Percentiles rank a stretch among this genome's conserved stretches.
Evolutionary conservation across 2,797 vertebrate genomes (phyloP).

Genomic region (Oophaga sylvatica): DNA sequence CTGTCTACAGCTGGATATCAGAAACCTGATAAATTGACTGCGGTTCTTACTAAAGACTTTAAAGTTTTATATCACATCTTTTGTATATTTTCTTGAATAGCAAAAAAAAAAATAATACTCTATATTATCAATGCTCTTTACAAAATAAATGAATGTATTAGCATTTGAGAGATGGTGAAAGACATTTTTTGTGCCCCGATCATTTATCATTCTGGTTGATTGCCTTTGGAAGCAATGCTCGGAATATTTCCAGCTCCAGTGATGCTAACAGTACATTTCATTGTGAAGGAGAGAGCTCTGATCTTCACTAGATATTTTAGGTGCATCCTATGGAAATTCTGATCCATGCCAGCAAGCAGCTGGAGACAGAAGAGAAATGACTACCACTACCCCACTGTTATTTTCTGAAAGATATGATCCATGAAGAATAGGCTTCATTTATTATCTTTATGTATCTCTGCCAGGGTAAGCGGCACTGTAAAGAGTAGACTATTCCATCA

Average conservation of each 20-base stretch:
- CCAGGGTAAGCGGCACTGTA: conserved; percentile 57
- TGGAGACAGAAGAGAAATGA: conserved; percentile 61
- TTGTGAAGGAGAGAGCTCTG: conserved; percentile 54
- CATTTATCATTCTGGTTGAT: conserved; percentile 37
- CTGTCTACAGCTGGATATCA: no score
- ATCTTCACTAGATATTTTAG: conserved; percentile 62
- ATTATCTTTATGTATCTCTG: conserved; percentile 58
- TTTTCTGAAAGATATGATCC: conserved; percentile 62
- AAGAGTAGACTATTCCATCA: conserved; percentile 48
- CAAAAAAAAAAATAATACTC: background rate
- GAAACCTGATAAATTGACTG: no score
- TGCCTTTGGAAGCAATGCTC: conserved; percentile 21
- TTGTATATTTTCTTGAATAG: background rate
- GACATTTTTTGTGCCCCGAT: background rate
- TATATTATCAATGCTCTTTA: background rate
- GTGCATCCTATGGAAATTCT: conserved; percentile 62
- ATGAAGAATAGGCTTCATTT: conserved; percentile 60
- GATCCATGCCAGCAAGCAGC: conserved; percentile 58
- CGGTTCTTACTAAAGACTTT: no score
- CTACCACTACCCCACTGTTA: conserved; percentile 53
- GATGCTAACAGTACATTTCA: conserved; percentile 52
- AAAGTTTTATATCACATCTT: no score
- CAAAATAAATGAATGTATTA: background rate
- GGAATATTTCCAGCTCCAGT: conserved; percentile 36
- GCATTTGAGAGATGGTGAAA: background rate